Base-by-base conservation (phyloP, 2,797 vertebrate species). In the Sebastes iracundus region DNA sequence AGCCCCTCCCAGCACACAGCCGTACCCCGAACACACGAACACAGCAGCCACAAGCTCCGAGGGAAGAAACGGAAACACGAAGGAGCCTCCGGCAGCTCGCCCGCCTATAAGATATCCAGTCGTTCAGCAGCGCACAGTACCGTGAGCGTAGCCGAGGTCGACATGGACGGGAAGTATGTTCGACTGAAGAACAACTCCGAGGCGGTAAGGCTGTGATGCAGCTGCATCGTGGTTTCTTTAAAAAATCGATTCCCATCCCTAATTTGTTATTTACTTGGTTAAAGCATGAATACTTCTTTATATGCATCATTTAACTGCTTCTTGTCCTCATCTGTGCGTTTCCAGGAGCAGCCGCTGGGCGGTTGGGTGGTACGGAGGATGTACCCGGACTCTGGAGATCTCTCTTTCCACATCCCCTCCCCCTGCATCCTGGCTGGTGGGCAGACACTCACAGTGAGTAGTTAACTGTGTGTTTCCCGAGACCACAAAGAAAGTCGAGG, bases 11-110 rank as follows among this genome's bases (percentile, higher is more conserved):
- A 94, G 55, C 94, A 67, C 0, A 16, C 75, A 0, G 2, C 83
- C 0, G 27, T 92, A 52, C 75, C 89, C 4, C 93, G 81, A 8
- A 89, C 79, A 1, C 82, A 91, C 0, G 85, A 89, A 13, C 93
- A 94, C 11, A 89, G 87, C 13, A 42, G 77, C 30, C 88, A 86
- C 14, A 87, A 82, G 67, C n/a, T 82, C 16, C 75, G 92, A 25
- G 96, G 95, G 1, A 97, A 90, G 83, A 97, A 97, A 74, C 93
- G 97, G 28, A 98, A 97, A 78, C 80, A 95, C 0, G 95, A 95
- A 20, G 94, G 94, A 0, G 35, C 77, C 0, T 90, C 83, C 0
- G 92, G 92, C 4, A 84, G 78, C 69, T 93, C 92, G 0, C 88
- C 76, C 0, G 91, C 84, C 55, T 94, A 88, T 68, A 96, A 96